These are phyloP conservation scores for Eudyptes chrysolophus DNA, from an alignment of 2,113 vertebrate species.

Conservation along the genomic window DNA sequence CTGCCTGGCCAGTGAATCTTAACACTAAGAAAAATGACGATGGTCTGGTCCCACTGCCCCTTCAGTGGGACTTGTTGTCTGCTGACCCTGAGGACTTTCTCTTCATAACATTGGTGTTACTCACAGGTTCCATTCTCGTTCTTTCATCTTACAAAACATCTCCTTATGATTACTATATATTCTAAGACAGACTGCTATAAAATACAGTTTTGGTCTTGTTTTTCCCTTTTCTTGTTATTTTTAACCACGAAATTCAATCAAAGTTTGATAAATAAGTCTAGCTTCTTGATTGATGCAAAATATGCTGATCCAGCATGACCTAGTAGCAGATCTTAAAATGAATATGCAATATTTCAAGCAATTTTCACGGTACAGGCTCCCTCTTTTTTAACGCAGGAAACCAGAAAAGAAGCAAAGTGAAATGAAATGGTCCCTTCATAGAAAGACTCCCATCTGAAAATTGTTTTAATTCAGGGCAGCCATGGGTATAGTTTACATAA, in stretches of 20 bases:
- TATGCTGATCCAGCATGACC: constrained; percentile 43
- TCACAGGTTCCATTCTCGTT: constrained; percentile 31
- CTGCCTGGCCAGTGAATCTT: background rate
- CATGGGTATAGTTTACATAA: constrained; percentile 38
- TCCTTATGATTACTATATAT: constrained; percentile 21
- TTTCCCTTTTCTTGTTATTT: constrained; percentile 24
- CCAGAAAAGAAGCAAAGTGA: constrained; percentile 44
- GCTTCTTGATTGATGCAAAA: constrained; percentile 50
- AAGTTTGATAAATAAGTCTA: constrained; percentile 36
- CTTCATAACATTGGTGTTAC: background rate
- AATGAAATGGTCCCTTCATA: constrained; percentile 64
- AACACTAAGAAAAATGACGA: background rate
- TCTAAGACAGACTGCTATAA: constrained; percentile 11
- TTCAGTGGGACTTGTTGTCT: background rate
- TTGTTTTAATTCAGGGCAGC: constrained; percentile 63
- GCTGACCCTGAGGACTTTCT: background rate
- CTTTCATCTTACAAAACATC: constrained; percentile 43
- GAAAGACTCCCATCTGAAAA: constrained; percentile 68
- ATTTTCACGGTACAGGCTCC: constrained; percentile 5
- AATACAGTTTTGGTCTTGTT: constrained; percentile 12
- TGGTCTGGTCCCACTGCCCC: background rate
- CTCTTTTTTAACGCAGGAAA: constrained; percentile 19
- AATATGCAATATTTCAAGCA: constrained; percentile 63
- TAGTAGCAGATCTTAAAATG: constrained; percentile 39
- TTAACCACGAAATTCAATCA: constrained; percentile 37